Evolutionary conservation across 2,113 vertebrate genomes (phyloP).

Genomic region (Actinemys pallida): DNA sequence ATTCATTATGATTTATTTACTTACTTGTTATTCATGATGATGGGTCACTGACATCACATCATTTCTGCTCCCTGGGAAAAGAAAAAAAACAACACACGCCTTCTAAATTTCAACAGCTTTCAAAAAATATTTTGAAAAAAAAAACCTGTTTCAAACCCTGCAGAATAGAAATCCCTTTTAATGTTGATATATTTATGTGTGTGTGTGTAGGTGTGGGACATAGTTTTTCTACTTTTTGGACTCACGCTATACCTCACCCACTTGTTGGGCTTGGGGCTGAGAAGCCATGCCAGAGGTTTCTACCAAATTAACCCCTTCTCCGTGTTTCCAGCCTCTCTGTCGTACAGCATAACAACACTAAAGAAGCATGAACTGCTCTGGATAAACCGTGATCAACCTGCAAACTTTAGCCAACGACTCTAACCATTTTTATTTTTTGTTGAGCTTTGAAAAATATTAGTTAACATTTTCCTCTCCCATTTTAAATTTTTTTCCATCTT

Average conservation of each 20-base stretch:
- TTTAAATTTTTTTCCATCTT: background rate
- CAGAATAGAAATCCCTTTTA: background rate
- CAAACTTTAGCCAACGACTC: background rate
- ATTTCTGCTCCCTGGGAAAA: background rate
- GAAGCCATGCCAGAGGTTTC: background rate
- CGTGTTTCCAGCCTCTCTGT: background rate
- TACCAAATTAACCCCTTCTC: background rate
- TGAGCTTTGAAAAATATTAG: background rate
- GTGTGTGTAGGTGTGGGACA: background rate
- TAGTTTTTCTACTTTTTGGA: background rate
- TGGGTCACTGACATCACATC: background rate
- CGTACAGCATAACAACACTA: background rate
- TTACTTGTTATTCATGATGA: background rate
- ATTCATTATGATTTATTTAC: background rate
- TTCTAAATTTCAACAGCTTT: background rate
- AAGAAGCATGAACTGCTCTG: background rate
- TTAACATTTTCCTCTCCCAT: background rate
- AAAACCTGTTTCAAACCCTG: background rate
- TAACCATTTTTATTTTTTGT: background rate
- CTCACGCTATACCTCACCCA: background rate
- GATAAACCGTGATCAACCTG: background rate
- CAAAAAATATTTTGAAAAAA: background rate
- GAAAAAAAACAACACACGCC: background rate
- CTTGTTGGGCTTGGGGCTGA: background rate
- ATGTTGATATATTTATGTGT: background rate